phyloP scores from a whole-genome alignment of 2,113 vertebrate genomes.

The Salvelinus namaycush region DNA sequence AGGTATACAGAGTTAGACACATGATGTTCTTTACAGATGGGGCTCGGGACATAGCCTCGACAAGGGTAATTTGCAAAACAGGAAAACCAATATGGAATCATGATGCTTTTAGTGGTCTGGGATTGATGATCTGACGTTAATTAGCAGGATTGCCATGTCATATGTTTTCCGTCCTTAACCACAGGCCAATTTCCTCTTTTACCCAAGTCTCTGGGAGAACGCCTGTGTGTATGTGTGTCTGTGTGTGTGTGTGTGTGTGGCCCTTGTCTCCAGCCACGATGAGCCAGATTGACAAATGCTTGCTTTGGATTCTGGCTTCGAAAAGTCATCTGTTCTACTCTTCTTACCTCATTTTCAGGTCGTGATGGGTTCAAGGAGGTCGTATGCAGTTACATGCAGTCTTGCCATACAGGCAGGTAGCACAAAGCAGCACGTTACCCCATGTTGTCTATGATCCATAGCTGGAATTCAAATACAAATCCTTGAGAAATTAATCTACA shows the following conservation, averaged over 20 bases:
- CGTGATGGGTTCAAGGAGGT: too few species aligned
- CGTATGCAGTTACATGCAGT: constrained; percentile 14
- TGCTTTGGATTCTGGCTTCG: too few species aligned
- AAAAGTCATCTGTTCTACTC: too few species aligned
- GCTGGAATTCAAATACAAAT: too few species aligned
- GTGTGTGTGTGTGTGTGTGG: too few species aligned
- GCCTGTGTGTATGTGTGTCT: background rate
- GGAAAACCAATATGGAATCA: constrained; percentile 67
- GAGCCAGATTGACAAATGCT: too few species aligned
- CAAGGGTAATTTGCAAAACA: constrained; percentile 66
- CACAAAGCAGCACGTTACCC: too few species aligned
- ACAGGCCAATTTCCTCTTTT: constrained; percentile 48
- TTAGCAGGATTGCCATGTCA: constrained; percentile 64
- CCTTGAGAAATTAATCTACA: too few species aligned
- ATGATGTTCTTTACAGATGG: constrained; percentile 66
- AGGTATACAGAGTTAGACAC: background rate
- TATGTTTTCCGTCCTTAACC: constrained; percentile 65
- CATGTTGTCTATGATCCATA: too few species aligned
- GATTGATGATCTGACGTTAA: constrained; percentile 69
- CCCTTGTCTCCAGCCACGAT: too few species aligned
- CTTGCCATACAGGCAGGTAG: too few species aligned
- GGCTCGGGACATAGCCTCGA: constrained; percentile 36
- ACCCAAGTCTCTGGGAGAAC: constrained; percentile 39
- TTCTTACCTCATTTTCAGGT: too few species aligned
- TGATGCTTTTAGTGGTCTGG: constrained; percentile 57